Evolutionary conservation across 2,797 vertebrate species (phyloP).

Genomic region (Emydoidea blandingii): DNA sequence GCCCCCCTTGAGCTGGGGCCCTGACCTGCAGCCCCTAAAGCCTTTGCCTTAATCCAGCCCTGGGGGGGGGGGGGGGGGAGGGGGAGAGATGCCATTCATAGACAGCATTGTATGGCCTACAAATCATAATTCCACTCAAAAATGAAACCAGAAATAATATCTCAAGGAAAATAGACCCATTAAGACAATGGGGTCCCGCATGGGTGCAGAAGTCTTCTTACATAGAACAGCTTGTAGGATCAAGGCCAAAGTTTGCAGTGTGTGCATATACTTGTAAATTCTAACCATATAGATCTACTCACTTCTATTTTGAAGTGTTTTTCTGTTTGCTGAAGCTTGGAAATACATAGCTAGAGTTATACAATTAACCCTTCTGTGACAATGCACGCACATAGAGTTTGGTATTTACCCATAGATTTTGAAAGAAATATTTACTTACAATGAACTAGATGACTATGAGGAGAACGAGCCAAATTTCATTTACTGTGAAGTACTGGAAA

Average conservation of each 20-base stretch:
- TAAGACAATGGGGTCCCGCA: background rate
- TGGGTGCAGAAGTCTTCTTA: background rate
- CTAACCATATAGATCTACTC: background rate
- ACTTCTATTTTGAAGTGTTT: background rate
- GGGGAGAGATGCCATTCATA: background rate
- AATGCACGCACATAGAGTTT: background rate
- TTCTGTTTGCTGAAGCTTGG: constrained; percentile 4
- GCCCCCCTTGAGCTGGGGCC: no score
- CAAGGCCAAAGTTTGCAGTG: background rate
- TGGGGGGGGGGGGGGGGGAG: no score
- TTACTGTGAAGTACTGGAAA: constrained; percentile 27
- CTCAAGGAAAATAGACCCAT: background rate
- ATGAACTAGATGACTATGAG: constrained; percentile 40
- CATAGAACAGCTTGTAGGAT: background rate
- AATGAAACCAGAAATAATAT: background rate
- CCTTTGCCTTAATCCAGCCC: no score
- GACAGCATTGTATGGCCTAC: background rate
- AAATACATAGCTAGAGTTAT: background rate
- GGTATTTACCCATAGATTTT: constrained; percentile 31
- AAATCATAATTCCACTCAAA: background rate
- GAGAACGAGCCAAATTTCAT: constrained; percentile 47
- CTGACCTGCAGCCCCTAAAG: no score
- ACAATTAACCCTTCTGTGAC: background rate
- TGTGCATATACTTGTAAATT: constrained; percentile 4
- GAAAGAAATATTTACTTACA: constrained; percentile 45